phyloP scores from a whole-genome alignment of 2,113 vertebrate species.

The Gracilinanus agilis region DNA sequence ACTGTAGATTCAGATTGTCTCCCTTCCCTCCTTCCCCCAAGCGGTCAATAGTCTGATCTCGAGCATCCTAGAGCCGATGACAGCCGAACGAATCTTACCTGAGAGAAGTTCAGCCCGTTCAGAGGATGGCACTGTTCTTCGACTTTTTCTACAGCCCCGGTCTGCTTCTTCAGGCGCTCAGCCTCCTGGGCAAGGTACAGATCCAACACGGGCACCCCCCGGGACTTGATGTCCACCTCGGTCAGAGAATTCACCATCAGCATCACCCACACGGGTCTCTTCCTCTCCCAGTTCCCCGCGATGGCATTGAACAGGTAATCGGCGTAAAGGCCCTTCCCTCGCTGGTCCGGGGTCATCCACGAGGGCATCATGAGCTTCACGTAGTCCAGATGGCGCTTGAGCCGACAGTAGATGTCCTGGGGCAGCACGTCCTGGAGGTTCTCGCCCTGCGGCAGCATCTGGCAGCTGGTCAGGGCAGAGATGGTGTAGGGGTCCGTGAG shows the following conservation, averaged over 20 bases:
- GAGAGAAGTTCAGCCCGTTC: constrained; percentile 94
- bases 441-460: constrained; percentile 90
- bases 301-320: constrained; percentile 95
- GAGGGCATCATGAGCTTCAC: constrained; percentile 94
- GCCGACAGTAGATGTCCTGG: constrained; percentile 87
- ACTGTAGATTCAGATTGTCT: no score
- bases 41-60: no score
- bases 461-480: constrained; percentile 91
- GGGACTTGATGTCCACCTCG: constrained; percentile 90
- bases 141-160: constrained; percentile 92
- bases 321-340: constrained; percentile 91
- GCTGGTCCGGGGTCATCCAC: constrained; percentile 94
- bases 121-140: constrained; percentile 94
- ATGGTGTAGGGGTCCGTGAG: constrained; percentile 91
- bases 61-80: not conserved
- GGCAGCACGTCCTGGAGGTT: constrained; percentile 92
- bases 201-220: constrained; percentile 91
- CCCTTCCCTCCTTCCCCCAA: no score
- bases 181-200: constrained; percentile 94
- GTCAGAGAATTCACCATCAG: constrained; percentile 94
- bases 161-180: constrained; percentile 90
- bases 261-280: constrained; percentile 94
- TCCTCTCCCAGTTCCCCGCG: constrained; percentile 93
- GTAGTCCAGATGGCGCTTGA: constrained; percentile 92
- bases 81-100: constrained; percentile 84